Evolutionary conservation across 2,797 vertebrate genomes (phyloP), one percentile per base, ranked within the genome.

Genomic region (Neostethus bicornis): DNA sequence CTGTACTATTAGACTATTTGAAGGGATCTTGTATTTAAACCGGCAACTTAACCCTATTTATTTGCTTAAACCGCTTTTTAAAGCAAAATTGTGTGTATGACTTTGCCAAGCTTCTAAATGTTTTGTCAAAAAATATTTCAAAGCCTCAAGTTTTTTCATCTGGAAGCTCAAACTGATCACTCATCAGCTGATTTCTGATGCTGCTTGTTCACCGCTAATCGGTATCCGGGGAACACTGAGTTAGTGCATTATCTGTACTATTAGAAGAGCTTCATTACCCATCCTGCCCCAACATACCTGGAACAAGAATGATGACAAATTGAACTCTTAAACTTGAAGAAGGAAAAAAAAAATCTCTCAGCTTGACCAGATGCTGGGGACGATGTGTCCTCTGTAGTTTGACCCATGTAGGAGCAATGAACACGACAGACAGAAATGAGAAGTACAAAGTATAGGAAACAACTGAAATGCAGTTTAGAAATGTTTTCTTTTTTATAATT

Each of bases 191-290:
- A 51, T 54, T 57, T 66, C 59, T 13, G 44, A 51, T 73, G 70
- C 70, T 31, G 64, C 62, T 64, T 71, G 73, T 75, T 66, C 61
- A 45, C 50, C 37, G 45, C 43, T 72, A 58, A 80, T 56, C 70
- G 70, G 79, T 85, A 76, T 85, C 84, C 61, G 76, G 77, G 83
- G 69, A 87, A 85, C 80, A 9, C 41, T 51, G 66, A 77, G 28
- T 75, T 67, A 71, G 77, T 63, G 77, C 75, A 80, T 70, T 63
- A 52, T 70, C 61, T 67, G 77, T 66, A 61, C 71, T 78, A 68
- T 83, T 82, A 84, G 70, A 77, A 79, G 45, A 48, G 73, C 80
- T 82, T 73, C 85, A 85, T 87, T 89, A 85, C 45, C 59, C 42
- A 57, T 70, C 78, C 57, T 39, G 41, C 51, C 34, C 53, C 25